Evolutionary conservation across 2,797 vertebrate species (phyloP).

Genomic region (Semaprochilodus insignis): DNA sequence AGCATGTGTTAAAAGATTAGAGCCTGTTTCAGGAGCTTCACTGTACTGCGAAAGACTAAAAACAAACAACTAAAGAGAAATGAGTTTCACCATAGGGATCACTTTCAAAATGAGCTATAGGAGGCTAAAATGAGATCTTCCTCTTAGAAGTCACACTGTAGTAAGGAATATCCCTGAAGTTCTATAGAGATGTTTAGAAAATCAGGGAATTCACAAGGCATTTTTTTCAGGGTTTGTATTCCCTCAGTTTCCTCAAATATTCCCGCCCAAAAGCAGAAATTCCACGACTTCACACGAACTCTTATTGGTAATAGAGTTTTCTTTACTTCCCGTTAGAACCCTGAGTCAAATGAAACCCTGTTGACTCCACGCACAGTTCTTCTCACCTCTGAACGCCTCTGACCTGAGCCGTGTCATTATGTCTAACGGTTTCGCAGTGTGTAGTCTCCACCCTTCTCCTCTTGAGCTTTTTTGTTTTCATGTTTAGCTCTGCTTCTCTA

Average conservation of each 20-base stretch:
- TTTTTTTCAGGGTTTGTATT: conserved; percentile 25
- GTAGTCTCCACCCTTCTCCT: conserved; percentile 80
- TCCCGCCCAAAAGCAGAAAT: conserved; percentile 34
- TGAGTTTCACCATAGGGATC: background rate
- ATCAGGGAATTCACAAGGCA: conserved; percentile 41
- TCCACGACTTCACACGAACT: conserved; percentile 23
- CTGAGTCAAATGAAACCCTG: conserved; percentile 42
- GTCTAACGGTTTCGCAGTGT: conserved; percentile 82
- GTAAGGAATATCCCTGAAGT: conserved; percentile 39
- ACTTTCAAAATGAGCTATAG: background rate
- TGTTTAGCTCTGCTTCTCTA: conserved; percentile 64
- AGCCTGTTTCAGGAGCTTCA: too few relatives aligned
- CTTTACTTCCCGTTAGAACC: conserved; percentile 20
- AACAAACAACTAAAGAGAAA: background rate
- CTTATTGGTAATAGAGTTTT: conserved; percentile 5
- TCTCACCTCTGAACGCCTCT: conserved; percentile 58
- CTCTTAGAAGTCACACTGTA: too few relatives aligned
- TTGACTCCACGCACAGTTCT: conserved; percentile 48
- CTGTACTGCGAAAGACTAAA: background rate
- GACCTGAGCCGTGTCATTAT: conserved; percentile 70
- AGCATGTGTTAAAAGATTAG: background rate
- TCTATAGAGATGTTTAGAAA: conserved; percentile 31
- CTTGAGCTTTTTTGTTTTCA: conserved; percentile 65
- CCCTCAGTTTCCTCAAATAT: conserved; percentile 13
- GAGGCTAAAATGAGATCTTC: background rate